Evolutionary conservation across 2,888 invertebrate genomes (phyloP), one percentile per base, ranked within the genome.

Genomic region (Andrena marginata): DNA sequence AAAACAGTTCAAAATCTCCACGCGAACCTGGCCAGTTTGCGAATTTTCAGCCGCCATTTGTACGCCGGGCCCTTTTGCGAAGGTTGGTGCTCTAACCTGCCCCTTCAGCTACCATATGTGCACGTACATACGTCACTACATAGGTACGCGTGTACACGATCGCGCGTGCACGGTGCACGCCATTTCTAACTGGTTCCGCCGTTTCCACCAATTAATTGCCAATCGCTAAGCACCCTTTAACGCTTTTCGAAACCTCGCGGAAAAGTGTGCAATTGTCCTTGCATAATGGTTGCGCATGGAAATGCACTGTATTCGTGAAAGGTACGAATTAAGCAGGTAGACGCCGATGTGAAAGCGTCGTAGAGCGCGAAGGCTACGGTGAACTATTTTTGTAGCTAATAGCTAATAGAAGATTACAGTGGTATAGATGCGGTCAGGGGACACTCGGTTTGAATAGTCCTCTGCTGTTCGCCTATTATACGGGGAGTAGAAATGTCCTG

Each of bases 41-140:
- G 87, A 89, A 87, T 89, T 89, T 88, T 83, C 72, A 85, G 76
- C 82, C 90, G 92, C 92, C 92, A 92, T 92, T 92, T 90, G 80
- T 92, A 92, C 92, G 92, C 88, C 83, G 74, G 82, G 85, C 89
- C 85, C 85, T 87, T 90, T 84, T 89, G 84, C 89, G 68, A 84
- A 87, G 87, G 82, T 80, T 85, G 85, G 85, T 85, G 86, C 82
- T 82, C 80, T 79, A 86, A 86, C 86, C 86, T 85, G 86, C 86
- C 88, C 87, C 84, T 86, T 82, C 85, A 42, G 71, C 80, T 77
- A 77, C 77, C 76, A 84, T 76, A 60, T 68, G 75, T 78, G 85
- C 80, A 73, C 42, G 80, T 72, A 77, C 51, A 63, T 67, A 64
- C 75, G 13, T 85, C 78, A 71, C 31, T 76, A 69, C 71, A 67